Evolutionary conservation across 1,140 invertebrate genomes (phyloP), one percentile per base, ranked within the genome.

Genomic region (Triops longicaudatus): DNA sequence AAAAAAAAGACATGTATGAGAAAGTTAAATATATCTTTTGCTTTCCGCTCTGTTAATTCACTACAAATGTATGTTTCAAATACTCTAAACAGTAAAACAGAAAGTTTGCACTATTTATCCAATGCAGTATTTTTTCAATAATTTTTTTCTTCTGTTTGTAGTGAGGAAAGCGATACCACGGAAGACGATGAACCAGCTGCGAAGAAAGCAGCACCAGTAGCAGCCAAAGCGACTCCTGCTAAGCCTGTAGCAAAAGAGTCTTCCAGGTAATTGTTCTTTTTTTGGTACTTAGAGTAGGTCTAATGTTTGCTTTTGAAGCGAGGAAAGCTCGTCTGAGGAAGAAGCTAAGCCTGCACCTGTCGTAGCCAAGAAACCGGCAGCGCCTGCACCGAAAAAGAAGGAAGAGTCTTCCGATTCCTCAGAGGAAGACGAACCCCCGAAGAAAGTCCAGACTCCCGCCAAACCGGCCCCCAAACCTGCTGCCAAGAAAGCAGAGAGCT

Each of bases 371-470:
- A 77, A 63, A 26, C 73, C 78, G 14, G 74, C 31, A 17, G 37
- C 78, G 27, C 27, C 74, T 26, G 28, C 72, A 26, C 71, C 72
- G 2, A 80, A 78, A 63, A 80, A 81, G 76, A 71, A 78, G 12
- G 77, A 78, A 42, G 50, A 63, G n/a, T 80, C 79, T 71, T 74
- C 76, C 26, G 78, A 79, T 22, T 74, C 73, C 74, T 79, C 77
- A 0, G 77, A 75, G 73, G 79, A 79, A 22, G 80, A 81, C 42
- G 78, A 80, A 73, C 74, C 78, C 42, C 74, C 74, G 0, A 75
- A 44, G 17, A 77, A 77, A 26, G 0, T 63, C 17, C 17, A n/a
- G 22, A 74, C 72, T 22, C 76, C 31, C 22, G 41, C 17, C 27
- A 43, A 79, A 31, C 17, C 63, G 27, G 44, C 22, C 1, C 7